Evolutionary conservation across 2,797 vertebrate genomes (phyloP).

Genomic region (Austrolebias charrua): DNA sequence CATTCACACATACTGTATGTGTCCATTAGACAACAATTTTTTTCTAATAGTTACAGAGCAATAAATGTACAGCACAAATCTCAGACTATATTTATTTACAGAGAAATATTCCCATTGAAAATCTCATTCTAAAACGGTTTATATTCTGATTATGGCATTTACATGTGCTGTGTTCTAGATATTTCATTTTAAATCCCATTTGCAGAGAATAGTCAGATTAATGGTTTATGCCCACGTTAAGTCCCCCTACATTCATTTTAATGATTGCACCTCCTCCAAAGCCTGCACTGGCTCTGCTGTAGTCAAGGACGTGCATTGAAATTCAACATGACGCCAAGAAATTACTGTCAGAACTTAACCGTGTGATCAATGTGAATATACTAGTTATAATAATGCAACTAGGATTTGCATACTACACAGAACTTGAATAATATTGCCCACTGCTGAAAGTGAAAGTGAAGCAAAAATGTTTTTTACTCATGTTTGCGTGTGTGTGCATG

Average conservation of each 20-base stretch:
- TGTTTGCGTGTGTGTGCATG: too few species aligned
- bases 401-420: too few species aligned
- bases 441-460: too few species aligned
- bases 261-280: background rate
- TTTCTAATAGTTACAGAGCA: background rate
- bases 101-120: background rate
- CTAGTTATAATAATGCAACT: too few species aligned
- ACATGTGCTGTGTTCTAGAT: background rate
- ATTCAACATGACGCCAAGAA: too few species aligned
- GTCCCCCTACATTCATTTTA: background rate
- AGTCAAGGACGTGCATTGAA: too few species aligned
- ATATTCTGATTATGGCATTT: constrained; percentile 8
- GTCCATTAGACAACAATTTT: background rate
- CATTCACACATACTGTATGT: constrained; percentile 10
- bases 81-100: constrained; percentile 2
- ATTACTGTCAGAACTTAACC: too few species aligned
- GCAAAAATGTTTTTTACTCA: too few species aligned
- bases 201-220: background rate
- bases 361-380: too few species aligned
- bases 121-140: background rate
- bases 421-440: too few species aligned
- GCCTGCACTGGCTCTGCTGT: background rate
- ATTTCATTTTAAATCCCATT: background rate
- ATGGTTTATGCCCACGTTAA: constrained; percentile 3
- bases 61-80: background rate